Base-by-base conservation (phyloP, 2,888 invertebrate species). In the Trichogramma dendrolimi region DNA sequence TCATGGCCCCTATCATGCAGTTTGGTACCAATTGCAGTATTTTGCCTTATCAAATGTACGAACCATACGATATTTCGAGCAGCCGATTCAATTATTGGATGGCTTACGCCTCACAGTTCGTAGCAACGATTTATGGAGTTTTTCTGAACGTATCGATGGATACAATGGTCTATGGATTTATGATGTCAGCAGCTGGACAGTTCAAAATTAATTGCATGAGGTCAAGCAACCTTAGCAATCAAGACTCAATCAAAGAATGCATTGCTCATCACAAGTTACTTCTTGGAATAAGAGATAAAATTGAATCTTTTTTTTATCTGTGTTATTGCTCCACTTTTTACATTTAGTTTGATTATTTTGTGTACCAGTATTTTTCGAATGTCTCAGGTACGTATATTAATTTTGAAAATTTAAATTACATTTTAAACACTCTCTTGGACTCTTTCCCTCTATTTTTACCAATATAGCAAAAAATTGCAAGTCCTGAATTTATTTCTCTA, bases 81-180 rank as follows among this genome's bases (percentile, higher is more conserved):
- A 58, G 1, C 43, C 7, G 8, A 10, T 4, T 11, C 6, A 51
- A 46, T 42, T 60, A 53, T 42, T 57, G 53, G 54, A 54, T 60
- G 5, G 46, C 57, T 4, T 66, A 61, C 27, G 7, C 6, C 0
- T 8, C 58, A 2, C 66, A 66, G 49, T 2, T 63, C n/a, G 8
- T 61, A 2, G 43, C 63, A 14, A 8, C 11, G 5, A 52, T 60
- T 40, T 57, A 51, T 58, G 63, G 59, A 46, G 39, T 66, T 11
- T 4, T 57, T 27, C 38, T 65, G n/a, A 65, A 65, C 40, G 63
- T 66, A 2, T 53, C 64, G 8, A 39, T 66, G 42, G 66, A 66
- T 40, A 60, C 58, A 2, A 60, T 64, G 58, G 58, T 42, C 3
- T 64, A 60, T 27, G 66, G 64, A 40, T 62, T 66, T 11, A 58